These are phyloP conservation scores for Odontamblyopus lacepedii DNA, from an alignment of 2,797 vertebrate species.

Conservation along the genomic window DNA sequence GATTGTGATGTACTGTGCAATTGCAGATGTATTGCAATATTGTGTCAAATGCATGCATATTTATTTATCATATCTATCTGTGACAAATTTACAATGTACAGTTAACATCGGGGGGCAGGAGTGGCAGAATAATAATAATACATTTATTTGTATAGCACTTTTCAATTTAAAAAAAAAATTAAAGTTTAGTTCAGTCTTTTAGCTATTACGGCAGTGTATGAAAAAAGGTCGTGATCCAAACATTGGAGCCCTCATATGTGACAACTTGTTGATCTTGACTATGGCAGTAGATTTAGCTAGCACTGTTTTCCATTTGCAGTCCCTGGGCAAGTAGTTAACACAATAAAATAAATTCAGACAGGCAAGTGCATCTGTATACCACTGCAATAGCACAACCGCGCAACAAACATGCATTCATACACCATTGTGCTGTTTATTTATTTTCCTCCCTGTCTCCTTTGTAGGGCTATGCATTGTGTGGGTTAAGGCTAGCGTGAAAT, in stretches of 20 bases:
- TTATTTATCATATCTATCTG: neutral
- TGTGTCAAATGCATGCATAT: neutral
- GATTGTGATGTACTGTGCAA: neutral
- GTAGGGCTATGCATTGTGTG: conserved; percentile 18
- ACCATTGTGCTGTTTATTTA: conserved; percentile 26
- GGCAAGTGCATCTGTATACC: conserved; percentile 12
- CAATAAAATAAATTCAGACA: neutral
- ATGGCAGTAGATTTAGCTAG: neutral
- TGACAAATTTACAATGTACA: neutral
- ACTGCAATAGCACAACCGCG: conserved; percentile 39
- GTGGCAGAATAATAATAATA: conserved; percentile 8
- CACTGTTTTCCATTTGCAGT: neutral
- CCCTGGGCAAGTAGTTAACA: neutral
- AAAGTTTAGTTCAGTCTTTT: too few species aligned
- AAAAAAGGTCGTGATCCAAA: too few species aligned
- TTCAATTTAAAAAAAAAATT: too few species aligned
- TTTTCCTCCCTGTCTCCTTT: conserved; percentile 29
- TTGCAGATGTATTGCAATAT: neutral
- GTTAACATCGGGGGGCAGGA: conserved; percentile 58
- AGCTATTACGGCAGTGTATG: too few species aligned
- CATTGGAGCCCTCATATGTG: neutral
- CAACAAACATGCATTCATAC: conserved; percentile 46
- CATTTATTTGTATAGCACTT: too few species aligned
- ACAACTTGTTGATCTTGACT: neutral
- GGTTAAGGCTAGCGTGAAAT: conserved; percentile 18